Percentiles rank a stretch among this genome's conserved stretches.
These are phyloP conservation scores for Copidosoma aretas DNA, from an alignment of 2,888 invertebrate species.

Conservation along the genomic window DNA sequence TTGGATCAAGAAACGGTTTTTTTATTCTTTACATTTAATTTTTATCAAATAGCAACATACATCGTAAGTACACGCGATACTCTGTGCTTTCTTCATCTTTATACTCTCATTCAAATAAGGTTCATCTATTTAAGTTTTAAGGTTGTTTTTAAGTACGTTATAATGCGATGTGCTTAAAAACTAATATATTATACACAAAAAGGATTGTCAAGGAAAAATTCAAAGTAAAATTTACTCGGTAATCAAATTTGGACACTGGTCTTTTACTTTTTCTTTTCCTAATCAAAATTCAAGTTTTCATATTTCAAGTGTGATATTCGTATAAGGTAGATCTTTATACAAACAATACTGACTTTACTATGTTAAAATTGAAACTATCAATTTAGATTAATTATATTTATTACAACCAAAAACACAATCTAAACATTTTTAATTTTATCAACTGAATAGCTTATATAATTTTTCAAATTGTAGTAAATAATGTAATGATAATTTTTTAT, in stretches of 20 bases:
- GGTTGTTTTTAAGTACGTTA: slow-evolving; percentile 35
- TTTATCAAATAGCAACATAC: slow-evolving; percentile 39
- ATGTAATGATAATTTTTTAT: neutral
- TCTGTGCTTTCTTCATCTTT: slow-evolving; percentile 1
- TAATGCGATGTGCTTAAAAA: slow-evolving; percentile 54
- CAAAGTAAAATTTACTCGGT: slow-evolving; percentile 24
- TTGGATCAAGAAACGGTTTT: slow-evolving; percentile 7
- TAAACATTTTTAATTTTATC: too few relatives aligned
- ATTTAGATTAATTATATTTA: neutral
- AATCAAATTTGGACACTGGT: slow-evolving; percentile 6
- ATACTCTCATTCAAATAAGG: neutral
- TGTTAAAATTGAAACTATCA: slow-evolving; percentile 17
- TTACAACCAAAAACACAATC: too few relatives aligned
- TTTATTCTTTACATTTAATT: slow-evolving; percentile 32
- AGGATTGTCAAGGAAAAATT: slow-evolving; percentile 32
- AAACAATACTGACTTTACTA: slow-evolving; percentile 24
- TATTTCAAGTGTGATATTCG: slow-evolving; percentile 14
- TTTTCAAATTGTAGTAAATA: neutral
- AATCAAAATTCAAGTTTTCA: slow-evolving; percentile 8
- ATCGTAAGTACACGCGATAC: slow-evolving; percentile 21
- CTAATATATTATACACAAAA: slow-evolving; percentile 44
- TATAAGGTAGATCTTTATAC: slow-evolving; percentile 12
- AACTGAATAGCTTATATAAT: neutral
- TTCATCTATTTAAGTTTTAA: slow-evolving; percentile 10
- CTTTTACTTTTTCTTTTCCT: neutral